Evolutionary conservation across 2,888 invertebrate species (phyloP).

Genomic region (Cephus runcator): DNA sequence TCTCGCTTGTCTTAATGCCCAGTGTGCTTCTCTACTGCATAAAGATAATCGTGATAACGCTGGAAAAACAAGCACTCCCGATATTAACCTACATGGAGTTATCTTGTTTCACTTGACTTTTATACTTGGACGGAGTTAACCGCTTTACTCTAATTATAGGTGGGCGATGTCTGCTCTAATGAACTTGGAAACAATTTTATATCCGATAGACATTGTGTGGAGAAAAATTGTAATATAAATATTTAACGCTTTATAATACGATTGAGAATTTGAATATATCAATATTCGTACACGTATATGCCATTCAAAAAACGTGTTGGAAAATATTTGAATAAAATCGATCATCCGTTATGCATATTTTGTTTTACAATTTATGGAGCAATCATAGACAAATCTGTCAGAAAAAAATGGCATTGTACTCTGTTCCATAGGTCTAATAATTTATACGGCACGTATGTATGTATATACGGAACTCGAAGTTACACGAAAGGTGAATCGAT

Average conservation of each 20-base stretch:
- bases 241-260: background rate
- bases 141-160: background rate
- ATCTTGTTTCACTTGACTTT: background rate
- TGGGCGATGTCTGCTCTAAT: background rate
- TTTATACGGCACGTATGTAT: too few species aligned
- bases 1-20: constrained; percentile 9
- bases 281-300: too few species aligned
- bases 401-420: too few species aligned
- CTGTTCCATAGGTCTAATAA: too few species aligned
- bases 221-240: background rate
- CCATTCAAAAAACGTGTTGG: too few species aligned
- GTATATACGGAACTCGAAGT: too few species aligned
- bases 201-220: background rate
- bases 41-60: background rate
- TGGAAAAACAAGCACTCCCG: background rate
- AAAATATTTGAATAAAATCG: too few species aligned
- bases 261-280: too few species aligned
- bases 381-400: too few species aligned
- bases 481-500: too few species aligned
- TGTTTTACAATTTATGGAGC: background rate
- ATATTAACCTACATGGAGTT: background rate
- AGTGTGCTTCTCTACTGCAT: background rate
- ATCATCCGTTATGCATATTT: too few species aligned
- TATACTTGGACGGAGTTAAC: background rate
- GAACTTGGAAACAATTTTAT: background rate